phyloP scores from a whole-genome alignment of 2,888 invertebrate genomes.

The Cataglyphis rosenhaueri region DNA sequence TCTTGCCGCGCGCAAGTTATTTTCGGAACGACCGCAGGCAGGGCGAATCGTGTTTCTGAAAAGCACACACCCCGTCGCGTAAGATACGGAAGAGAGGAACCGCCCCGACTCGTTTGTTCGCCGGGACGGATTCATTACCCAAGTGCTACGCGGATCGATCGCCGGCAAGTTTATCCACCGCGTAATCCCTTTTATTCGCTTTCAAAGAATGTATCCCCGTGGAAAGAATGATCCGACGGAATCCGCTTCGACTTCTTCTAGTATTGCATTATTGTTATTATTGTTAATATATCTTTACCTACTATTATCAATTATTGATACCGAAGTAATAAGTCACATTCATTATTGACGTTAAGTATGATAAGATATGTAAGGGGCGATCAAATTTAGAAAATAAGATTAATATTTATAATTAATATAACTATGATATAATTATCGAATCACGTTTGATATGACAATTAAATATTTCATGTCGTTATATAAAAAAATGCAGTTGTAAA shows the following conservation, averaged over 20 bases:
- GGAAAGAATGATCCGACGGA: slow-evolving; percentile 38
- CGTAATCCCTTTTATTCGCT: slow-evolving; percentile 50
- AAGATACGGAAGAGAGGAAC: slow-evolving; percentile 28
- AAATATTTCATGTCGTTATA: background rate
- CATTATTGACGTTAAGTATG: background rate
- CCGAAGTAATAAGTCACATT: background rate
- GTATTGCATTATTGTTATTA: slow-evolving; percentile 13
- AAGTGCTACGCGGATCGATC: slow-evolving; percentile 42
- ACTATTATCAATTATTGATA: background rate
- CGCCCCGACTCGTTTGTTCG: slow-evolving; percentile 44
- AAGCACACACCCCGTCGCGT: slow-evolving; percentile 29
- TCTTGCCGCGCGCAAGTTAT: slow-evolving; percentile 31
- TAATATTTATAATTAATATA: slow-evolving; percentile 8
- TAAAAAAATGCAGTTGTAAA: background rate
- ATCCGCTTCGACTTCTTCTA: slow-evolving; percentile 40
- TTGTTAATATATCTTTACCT: background rate
- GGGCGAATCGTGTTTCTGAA: slow-evolving; percentile 37
- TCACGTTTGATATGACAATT: background rate
- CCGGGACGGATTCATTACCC: slow-evolving; percentile 46
- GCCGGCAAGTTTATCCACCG: slow-evolving; percentile 50
- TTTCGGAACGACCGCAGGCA: slow-evolving; percentile 39
- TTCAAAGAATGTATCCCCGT: slow-evolving; percentile 32
- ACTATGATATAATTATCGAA: background rate
- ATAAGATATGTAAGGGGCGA: background rate
- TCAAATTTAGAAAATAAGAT: background rate